Evolutionary conservation across 1,140 invertebrate species (phyloP).

Genomic region (Harpegnathos saltator): DNA sequence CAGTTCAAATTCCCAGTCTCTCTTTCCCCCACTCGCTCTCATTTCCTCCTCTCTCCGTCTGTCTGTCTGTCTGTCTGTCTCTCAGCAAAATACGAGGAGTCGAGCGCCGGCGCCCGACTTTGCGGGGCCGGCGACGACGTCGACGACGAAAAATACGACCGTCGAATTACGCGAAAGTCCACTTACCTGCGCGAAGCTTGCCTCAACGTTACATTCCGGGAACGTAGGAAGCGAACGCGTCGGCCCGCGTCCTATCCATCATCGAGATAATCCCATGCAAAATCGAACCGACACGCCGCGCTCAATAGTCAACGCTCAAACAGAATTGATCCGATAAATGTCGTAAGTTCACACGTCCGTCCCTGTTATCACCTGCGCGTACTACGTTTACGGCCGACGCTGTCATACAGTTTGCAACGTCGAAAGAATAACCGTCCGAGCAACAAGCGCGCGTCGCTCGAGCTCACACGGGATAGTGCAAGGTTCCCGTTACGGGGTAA

Average conservation of each 20-base stretch:
- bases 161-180: conserved; percentile 17
- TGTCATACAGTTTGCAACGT: conserved; percentile 6
- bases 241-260: not conserved
- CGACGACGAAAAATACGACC: not conserved
- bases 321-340: conserved; percentile 23
- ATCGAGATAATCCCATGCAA: conserved; percentile 18
- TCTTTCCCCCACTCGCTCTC: too few relatives aligned
- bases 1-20: not conserved
- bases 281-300: conserved; percentile 6
- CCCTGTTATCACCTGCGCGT: not conserved
- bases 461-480: conserved; percentile 8
- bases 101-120: not conserved
- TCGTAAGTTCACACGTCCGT: conserved; percentile 35
- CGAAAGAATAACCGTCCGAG: not conserved
- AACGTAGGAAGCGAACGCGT: not conserved
- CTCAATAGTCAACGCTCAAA: conserved; percentile 28
- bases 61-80: too few relatives aligned
- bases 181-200: not conserved
- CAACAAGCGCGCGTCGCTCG: too few relatives aligned
- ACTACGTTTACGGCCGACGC: too few relatives aligned
- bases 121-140: not conserved
- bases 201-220: not conserved
- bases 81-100: not conserved
- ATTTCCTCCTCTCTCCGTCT: too few relatives aligned
- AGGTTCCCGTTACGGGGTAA: not conserved